Evolutionary conservation across 1,140 invertebrate species (phyloP).

Genomic region (Lasioglossum albipes): DNA sequence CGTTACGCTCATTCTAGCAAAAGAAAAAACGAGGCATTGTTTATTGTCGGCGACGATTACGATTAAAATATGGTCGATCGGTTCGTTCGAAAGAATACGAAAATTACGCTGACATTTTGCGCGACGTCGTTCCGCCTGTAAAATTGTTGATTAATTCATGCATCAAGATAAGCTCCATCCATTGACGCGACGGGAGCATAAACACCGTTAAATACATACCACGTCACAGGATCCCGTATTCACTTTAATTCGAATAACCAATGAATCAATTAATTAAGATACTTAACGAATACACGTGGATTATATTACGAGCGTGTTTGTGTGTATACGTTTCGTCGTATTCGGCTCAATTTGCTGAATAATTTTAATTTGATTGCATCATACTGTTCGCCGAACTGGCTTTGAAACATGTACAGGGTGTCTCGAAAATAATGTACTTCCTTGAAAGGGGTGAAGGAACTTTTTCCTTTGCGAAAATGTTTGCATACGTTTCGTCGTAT

Average conservation of each 20-base stretch:
- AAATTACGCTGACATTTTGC: background rate
- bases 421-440: too few relatives aligned
- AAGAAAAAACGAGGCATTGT: background rate
- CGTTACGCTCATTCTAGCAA: background rate
- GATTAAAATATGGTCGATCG: background rate
- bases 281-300: background rate
- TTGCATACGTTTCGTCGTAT: background rate
- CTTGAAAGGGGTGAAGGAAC: too few relatives aligned
- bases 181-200: background rate
- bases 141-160: slow-evolving; percentile 34
- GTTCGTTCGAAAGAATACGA: background rate
- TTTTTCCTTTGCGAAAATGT: too few relatives aligned
- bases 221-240: background rate
- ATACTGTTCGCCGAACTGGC: too few relatives aligned
- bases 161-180: background rate
- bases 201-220: background rate
- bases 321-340: background rate
- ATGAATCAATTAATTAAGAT: background rate
- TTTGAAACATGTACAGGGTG: too few relatives aligned
- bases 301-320: background rate
- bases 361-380: background rate
- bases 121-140: background rate
- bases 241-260: background rate
- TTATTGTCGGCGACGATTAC: background rate
- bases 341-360: background rate